Evolutionary conservation across 1,140 invertebrate genomes (phyloP).

Genomic region (Sipha flava): DNA sequence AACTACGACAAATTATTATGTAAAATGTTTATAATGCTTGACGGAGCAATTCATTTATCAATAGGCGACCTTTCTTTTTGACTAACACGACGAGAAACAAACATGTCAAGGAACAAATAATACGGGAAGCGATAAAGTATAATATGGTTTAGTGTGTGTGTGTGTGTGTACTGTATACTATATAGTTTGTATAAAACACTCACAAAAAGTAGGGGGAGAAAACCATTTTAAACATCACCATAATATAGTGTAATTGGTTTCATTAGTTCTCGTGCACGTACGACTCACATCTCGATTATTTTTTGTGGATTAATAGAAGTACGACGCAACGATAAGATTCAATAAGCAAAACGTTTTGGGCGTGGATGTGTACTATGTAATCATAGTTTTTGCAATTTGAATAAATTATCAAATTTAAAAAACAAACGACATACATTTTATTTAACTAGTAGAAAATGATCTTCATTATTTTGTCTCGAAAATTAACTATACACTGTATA

Average conservation of each 20-base stretch:
- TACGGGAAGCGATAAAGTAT: constrained; percentile 6
- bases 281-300: neutral
- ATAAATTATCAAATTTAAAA: neutral
- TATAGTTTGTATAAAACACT: neutral
- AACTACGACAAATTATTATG: neutral
- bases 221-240: neutral
- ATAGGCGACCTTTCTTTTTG: constrained; percentile 4
- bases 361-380: neutral
- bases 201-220: neutral
- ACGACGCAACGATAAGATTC: neutral
- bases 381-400: too few species aligned
- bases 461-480: neutral
- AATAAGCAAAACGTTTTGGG: neutral
- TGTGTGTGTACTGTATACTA: neutral
- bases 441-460: neutral
- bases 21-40: neutral
- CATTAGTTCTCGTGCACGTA: constrained; percentile 6
- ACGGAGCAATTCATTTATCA: neutral
- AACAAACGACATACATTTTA: neutral
- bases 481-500: neutral
- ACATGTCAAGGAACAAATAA: neutral
- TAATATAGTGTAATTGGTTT: neutral
- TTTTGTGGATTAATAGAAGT: neutral
- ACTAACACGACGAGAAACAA: neutral
- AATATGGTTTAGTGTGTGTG: neutral